Evolutionary conservation across 2,888 invertebrate species (phyloP).

Genomic region (Empis livida): DNA sequence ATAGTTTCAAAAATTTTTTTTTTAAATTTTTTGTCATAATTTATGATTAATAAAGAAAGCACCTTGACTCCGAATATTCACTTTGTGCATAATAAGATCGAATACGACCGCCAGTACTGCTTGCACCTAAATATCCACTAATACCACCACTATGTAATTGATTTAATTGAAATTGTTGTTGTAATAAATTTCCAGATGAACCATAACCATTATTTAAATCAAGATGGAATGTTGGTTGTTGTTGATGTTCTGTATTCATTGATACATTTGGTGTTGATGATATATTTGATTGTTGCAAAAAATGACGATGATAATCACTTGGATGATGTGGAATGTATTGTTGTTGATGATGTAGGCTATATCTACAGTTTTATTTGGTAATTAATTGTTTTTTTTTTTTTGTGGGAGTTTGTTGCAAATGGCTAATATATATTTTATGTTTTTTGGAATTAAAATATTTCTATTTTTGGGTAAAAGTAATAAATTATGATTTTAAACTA

Average conservation of each 20-base stretch:
- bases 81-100: constrained; percentile 25
- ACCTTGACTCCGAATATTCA: constrained; percentile 28
- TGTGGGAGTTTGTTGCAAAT: too few species aligned
- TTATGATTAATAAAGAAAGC: constrained; percentile 14
- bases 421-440: too few species aligned
- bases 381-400: too few species aligned
- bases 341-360: constrained; percentile 19
- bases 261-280: constrained; percentile 7
- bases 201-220: constrained; percentile 10
- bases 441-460: too few species aligned
- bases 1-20: too few species aligned
- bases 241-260: constrained; percentile 15
- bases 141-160: constrained; percentile 8
- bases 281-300: constrained; percentile 13
- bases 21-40: not conserved
- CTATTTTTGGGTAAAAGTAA: too few species aligned
- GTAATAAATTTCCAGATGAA: constrained; percentile 21
- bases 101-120: constrained; percentile 3
- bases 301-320: constrained; percentile 33
- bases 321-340: constrained; percentile 29
- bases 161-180: constrained; percentile 15
- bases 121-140: constrained; percentile 2
- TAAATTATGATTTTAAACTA: too few species aligned
- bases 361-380: constrained; percentile 18
- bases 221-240: constrained; percentile 8